A percentile compares a stretch with the other conserved stretches of the same genome.
phyloP scores from a whole-genome alignment of 2,888 invertebrate species.

The Proisotoma minuta region DNA sequence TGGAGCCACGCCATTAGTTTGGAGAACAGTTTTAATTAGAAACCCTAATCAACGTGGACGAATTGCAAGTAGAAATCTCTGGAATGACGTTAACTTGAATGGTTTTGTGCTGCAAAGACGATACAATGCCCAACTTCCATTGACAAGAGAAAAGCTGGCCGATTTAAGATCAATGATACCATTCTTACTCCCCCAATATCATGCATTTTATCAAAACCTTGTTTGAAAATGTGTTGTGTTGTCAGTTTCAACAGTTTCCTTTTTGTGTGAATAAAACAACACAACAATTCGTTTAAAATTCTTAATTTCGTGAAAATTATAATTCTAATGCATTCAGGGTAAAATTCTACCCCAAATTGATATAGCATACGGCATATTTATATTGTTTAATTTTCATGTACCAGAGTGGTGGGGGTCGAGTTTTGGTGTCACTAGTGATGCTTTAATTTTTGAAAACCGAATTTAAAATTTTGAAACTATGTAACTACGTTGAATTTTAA shows the following conservation, averaged over 20 bases:
- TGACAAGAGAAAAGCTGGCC: not conserved
- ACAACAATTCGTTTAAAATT: no score
- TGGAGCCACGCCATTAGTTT: not conserved
- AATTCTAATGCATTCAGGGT: no score
- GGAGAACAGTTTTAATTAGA: not conserved
- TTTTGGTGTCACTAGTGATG: no score
- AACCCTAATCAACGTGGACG: constrained; percentile 2
- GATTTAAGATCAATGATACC: constrained; percentile 7
- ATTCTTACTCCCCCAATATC: constrained; percentile 1
- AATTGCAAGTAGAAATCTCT: not conserved
- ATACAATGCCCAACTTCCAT: not conserved
- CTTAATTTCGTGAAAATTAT: no score
- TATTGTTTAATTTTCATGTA: no score
- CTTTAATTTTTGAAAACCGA: not conserved
- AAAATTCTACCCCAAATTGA: no score
- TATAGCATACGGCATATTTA: no score
- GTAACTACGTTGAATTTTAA: not conserved
- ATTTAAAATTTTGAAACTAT: not conserved
- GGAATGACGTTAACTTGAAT: not conserved
- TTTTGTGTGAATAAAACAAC: not conserved
- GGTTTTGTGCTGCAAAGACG: not conserved
- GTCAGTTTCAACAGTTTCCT: not conserved
- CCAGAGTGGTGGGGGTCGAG: no score
- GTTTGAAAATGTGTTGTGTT: not conserved
- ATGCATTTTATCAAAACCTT: not conserved